Conservation (phyloP, 2,797 vertebrate species). For the Pantherophis alleghaniensis region DNA sequence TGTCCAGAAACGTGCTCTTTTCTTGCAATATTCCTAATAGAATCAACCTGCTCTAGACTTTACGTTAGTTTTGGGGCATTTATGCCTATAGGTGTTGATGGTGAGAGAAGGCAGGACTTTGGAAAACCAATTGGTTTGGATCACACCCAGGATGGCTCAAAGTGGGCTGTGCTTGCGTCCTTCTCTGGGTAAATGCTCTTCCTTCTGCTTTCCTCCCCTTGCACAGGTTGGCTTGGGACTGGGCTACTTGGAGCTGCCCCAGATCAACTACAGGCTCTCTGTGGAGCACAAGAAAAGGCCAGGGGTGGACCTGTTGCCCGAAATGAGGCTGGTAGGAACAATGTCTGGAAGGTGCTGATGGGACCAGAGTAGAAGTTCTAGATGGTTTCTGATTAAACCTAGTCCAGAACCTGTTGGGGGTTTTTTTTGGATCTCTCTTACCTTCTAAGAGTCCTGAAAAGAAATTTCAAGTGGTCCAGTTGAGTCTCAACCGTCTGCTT, state of each 20-base stretch:
- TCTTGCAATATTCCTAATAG: neutral
- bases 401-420: neutral
- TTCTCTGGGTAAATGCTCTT: neutral
- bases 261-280: constrained; percentile 97
- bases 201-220: fast-evolving
- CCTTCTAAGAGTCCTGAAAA: neutral
- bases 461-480: neutral
- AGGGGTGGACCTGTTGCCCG: constrained; percentile 88
- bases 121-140: neutral
- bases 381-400: neutral
- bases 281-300: constrained; percentile 94
- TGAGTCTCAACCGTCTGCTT: neutral
- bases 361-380: neutral
- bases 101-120: neutral
- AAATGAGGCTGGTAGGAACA: constrained; percentile 86
- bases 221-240: constrained; percentile 89
- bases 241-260: constrained; percentile 96
- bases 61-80: neutral
- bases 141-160: too few relatives aligned
- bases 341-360: neutral
- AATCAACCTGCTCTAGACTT: too few relatives aligned
- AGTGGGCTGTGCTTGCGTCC: too few relatives aligned
- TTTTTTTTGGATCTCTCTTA: neutral
- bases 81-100: neutral
- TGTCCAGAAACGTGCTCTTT: neutral